Evolutionary conservation across 37 sponge, comb jelly and placozoan genomes (phyloP).

Genomic region (Aphrocallistes beatrix): DNA sequence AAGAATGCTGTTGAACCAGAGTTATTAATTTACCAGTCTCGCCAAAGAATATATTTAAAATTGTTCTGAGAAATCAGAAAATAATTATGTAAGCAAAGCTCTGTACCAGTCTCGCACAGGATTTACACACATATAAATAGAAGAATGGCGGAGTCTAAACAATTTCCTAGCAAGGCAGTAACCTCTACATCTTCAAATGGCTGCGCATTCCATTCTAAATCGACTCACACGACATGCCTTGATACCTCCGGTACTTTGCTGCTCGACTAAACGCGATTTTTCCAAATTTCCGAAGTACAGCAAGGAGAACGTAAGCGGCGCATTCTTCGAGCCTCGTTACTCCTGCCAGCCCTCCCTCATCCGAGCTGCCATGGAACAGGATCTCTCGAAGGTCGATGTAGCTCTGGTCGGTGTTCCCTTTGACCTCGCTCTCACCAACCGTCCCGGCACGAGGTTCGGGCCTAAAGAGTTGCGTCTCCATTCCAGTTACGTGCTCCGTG

Average conservation of each 20-base stretch:
- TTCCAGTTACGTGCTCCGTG: conserved; percentile 25
- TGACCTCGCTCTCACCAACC: conserved; percentile 33
- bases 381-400: background rate
- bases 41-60: no score
- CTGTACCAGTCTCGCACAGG: no score
- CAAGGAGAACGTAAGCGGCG: background rate
- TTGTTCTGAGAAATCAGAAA: no score
- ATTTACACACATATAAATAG: no score
- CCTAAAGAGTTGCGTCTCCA: conserved; percentile 37
- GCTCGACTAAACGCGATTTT: background rate
- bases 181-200: no score
- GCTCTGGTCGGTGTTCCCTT: conserved; percentile 53
- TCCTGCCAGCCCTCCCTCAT: background rate
- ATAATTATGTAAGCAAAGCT: no score
- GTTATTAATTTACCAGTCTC: no score
- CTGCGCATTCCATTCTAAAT: no score
- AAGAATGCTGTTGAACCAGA: no score
- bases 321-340: background rate
- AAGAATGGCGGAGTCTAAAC: no score
- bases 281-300: background rate
- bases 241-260: background rate
- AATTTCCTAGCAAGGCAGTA: no score
- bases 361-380: background rate
- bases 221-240: background rate
- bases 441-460: conserved; percentile 48